These are phyloP conservation scores for Lampris megalopsis DNA, from an alignment of 2,113 vertebrate species.

Conservation along the genomic window DNA sequence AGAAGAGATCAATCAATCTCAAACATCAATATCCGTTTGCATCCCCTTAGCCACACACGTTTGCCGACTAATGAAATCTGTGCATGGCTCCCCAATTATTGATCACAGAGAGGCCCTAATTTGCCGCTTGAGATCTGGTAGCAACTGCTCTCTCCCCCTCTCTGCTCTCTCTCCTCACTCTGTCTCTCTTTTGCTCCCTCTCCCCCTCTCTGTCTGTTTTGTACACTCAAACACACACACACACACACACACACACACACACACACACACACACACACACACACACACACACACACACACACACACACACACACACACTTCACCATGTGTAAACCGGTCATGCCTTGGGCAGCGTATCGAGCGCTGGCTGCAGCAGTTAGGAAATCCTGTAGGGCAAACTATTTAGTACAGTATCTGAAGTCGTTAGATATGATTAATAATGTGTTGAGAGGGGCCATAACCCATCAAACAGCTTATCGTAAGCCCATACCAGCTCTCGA, in stretches of 20 bases:
- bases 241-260: conserved; percentile 11
- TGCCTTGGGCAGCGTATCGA: conserved; percentile 77
- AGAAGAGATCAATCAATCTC: conserved; percentile 88
- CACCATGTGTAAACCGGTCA: conserved; percentile 57
- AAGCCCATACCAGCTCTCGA: conserved; percentile 65
- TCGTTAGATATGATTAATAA: conserved; percentile 79
- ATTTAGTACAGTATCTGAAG: conserved; percentile 78
- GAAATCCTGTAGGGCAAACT: conserved; percentile 73
- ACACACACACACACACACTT: conserved; percentile 30
- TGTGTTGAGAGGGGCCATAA: conserved; percentile 56
- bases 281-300: neutral
- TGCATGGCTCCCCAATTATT: conserved; percentile 79
- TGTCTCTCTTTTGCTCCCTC: conserved; percentile 9
- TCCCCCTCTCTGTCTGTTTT: conserved; percentile 24
- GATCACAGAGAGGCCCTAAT: conserved; percentile 84
- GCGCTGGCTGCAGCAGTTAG: conserved; percentile 59
- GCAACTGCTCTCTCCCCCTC: conserved; percentile 55
- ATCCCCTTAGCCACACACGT: conserved; percentile 84
- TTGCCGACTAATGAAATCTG: conserved; percentile 87
- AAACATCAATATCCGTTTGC: conserved; percentile 89
- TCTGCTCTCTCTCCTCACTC: conserved; percentile 31
- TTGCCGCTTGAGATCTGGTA: conserved; percentile 84
- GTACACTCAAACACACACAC: conserved; percentile 11
- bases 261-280: conserved; percentile 3
- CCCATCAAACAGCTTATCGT: conserved; percentile 71